A percentile compares a stretch with the other conserved stretches of the same genome.
Evolutionary conservation across 2,888 invertebrate species (phyloP).

Genomic region (Theretra japonica): DNA sequence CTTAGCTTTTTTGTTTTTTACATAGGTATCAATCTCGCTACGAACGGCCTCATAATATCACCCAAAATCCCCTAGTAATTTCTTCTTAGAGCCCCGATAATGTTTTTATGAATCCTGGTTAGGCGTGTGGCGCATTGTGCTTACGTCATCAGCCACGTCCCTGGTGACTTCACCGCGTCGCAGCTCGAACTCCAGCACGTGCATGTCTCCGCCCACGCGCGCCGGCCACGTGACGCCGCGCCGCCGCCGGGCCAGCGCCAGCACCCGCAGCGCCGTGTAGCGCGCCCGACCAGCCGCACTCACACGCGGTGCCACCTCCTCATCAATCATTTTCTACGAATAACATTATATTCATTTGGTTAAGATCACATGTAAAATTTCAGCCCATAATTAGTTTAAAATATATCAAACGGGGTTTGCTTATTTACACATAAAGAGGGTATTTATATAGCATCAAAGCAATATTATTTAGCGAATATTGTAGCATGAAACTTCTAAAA

Average conservation of each 20-base stretch:
- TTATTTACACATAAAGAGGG: no score
- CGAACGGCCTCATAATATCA: no score
- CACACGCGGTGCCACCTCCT: neutral
- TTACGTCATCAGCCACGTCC: slow-evolving; percentile 36
- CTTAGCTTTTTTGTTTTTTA: no score
- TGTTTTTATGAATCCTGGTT: neutral
- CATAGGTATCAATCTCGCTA: no score
- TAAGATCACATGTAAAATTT: no score
- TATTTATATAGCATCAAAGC: no score
- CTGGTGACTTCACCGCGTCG: slow-evolving; percentile 27
- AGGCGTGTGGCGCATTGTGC: neutral
- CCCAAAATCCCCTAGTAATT: no score
- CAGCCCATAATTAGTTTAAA: no score
- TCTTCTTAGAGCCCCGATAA: neutral
- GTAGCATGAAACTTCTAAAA: no score
- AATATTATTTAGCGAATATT: no score
- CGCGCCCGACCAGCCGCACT: slow-evolving; percentile 7
- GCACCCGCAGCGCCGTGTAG: slow-evolving; percentile 33
- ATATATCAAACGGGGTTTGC: no score
- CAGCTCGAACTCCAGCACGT: slow-evolving; percentile 34
- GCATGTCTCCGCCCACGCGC: slow-evolving; percentile 10
- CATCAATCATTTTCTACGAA: slow-evolving; percentile 1
- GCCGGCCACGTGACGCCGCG: neutral
- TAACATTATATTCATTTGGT: neutral
- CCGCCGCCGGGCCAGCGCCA: neutral